Evolutionary conservation across 92 coral and sea anemone genomes (phyloP), one percentile per base, ranked within the genome.

Genomic region (Plumapathes pennacea): DNA sequence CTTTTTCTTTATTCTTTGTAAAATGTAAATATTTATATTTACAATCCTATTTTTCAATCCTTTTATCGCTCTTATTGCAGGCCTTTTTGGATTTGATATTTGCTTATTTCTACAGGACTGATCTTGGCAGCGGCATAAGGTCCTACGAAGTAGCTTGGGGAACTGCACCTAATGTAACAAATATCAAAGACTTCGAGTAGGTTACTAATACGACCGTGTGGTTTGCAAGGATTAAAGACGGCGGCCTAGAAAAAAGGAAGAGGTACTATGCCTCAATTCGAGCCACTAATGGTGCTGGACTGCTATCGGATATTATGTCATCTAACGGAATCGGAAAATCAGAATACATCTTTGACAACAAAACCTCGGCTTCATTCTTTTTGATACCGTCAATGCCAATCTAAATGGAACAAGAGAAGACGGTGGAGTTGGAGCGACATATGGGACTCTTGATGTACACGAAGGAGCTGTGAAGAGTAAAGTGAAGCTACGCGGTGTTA

Each of bases 111-210:
- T 65, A 46, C 24, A 96, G 88, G 32, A 56, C 39, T 31, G 98
- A 92, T 45, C 84, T 86, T 2, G 96, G 88, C 37, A 92, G 98
- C 58, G 96, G 74, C 18, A 69, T 92, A 24, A 80, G 74, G 34
- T 92, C 98, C 19, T 92, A 77, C 76, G 98, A 92, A 38, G 86
- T 92, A 23, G 98, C 89, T 61, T 92, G 98, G 98, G 98, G 98
- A 12, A 84, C 89, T 21, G 84, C 96, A 5, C 96, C 96, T 51
- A 89, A 89, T 7, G 43, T 62, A 4, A 71, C 66, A 10, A 80
- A 92, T 48, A 45, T 84, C 15, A 76, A 69, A 52, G 90, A 83
- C 2, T 91, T 62, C 45, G 96, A 83, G 42, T 96, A 92, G 64
- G 71, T 92, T 12, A 92, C 92, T 19, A 88, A 92, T 50, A 86